These are phyloP conservation scores for Poecilia velifera DNA, from an alignment of 2,797 vertebrate species.

Conservation along the genomic window DNA sequence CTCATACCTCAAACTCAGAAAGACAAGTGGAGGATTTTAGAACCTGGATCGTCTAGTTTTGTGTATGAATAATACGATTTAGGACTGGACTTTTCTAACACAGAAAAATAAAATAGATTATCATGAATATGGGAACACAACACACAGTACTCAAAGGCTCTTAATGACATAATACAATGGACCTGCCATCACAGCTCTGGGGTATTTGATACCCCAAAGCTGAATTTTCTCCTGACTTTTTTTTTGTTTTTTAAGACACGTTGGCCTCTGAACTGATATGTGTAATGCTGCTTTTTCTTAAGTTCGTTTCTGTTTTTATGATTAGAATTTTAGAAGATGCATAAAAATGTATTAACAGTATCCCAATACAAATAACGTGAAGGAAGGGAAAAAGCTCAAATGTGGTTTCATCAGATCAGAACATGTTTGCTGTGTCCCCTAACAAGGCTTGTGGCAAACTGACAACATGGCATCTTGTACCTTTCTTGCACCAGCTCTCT, in stretches of 20 bases:
- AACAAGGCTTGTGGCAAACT: not conserved
- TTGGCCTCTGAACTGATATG: not conserved
- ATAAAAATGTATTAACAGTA: not conserved
- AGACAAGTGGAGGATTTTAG: not conserved
- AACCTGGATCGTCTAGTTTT: not conserved
- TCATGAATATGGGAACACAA: not conserved
- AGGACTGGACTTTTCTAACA: not conserved
- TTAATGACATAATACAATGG: not conserved
- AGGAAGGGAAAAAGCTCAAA: not conserved
- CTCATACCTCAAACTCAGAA: not conserved
- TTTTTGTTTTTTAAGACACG: too few relatives aligned
- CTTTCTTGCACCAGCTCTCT: not conserved
- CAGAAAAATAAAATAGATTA: not conserved
- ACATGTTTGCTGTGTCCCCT: not conserved
- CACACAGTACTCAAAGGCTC: not conserved
- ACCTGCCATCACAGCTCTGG: not conserved
- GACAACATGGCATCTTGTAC: not conserved
- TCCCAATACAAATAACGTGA: not conserved
- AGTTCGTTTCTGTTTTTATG: not conserved
- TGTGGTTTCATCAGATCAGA: not conserved
- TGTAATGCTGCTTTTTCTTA: not conserved
- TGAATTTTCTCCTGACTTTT: not conserved
- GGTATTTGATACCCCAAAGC: not conserved
- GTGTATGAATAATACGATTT: not conserved
- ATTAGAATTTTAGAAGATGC: not conserved